Base-by-base conservation (phyloP, 2,888 invertebrate genomes). In the Leptothorax acervorum region DNA sequence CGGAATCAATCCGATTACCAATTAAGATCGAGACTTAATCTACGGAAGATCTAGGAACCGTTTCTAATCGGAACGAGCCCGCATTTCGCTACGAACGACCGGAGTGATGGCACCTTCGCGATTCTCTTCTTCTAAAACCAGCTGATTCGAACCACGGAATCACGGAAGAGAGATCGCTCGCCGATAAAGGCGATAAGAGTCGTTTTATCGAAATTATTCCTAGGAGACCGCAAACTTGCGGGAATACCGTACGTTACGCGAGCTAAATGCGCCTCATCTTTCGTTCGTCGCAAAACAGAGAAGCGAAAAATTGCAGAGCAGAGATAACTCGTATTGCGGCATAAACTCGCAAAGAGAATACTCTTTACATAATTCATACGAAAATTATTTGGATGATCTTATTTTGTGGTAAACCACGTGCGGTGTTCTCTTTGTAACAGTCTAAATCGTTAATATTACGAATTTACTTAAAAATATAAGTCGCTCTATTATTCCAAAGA, bases 11-110 rank as follows among this genome's bases (percentile, higher is more conserved):
- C 39, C 8, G 86, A 87, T 86, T 66, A 76, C 79, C 85, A 85
- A 86, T 85, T 83, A 86, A 85, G 86, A 85, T 85, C 71, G 60
- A 68, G 51, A 39, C 23, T 85, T 85, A 75, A 62, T 86, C 78
- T 39, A 51, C 55, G 39, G 9, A 65, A 28, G 51, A 63, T 63
- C 48, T 76, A 12, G 53, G 35, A 74, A 78, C 71, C 70, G 62
- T 55, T 66, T 11, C 60, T 62, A 42, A 51, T 31, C 55, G 45
- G 51, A 23, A 60, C 45, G 70, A 45, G 35, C 51, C 85, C 74
- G 83, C 83, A 78, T 84, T 79, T 81, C 75, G 60, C 12, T 45
- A 51, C 74, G 66, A 85, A 87, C 83, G 78, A 70, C 35, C 74
- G 68, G 60, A 76, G 51, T 87, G 82, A 87, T 87, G 62, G 82